Base-by-base conservation (phyloP, 2,888 invertebrate genomes). In the Trichogramma dendrolimi region DNA sequence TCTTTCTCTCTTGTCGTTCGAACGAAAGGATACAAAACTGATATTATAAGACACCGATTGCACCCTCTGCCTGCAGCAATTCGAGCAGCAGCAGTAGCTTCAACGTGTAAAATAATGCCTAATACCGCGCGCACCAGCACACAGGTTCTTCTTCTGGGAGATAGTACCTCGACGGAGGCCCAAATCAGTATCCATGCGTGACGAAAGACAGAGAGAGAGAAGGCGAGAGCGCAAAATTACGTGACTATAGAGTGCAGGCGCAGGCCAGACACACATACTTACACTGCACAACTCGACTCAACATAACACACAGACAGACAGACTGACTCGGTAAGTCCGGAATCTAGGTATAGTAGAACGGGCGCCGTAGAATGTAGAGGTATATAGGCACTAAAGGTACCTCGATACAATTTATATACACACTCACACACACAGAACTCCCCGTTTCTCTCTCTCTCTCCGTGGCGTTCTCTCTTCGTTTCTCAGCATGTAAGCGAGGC, bases 401-500 rank as follows among this genome's bases (percentile, higher is more conserved):
- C 27, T 27, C 27, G 27, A 27, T 27, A 27, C 27, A 27, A 27
- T 27, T 27, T 46, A 50, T 49, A 39, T 39, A 6, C 55, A 42
- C 48, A 39, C 50, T 43, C 54, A 27, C 50, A 10, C 44, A 54
- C 40, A n/a, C 6, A 39, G 4, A 27, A 3, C 60, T 53, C 52
- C 39, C 44, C 48, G 54, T 43, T 58, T 44, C 55, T 14, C 57
- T 49, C 56, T 11, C 47, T 55, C 38, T 38, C 44, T 46, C 39
- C 40, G 2, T n/a, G 41, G 51, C 51, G 40, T n/a, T 40, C 61
- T 54, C 46, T 60, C 55, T 40, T 55, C 50, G 60, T 51, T 44
- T 49, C 60, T 60, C 60, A 50, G 27, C n/a, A 49, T 58, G 63
- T 60, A 61, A 27, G 27, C 27, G 27, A 27, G 27, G 27, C 27